Conservation (phyloP, 2,888 invertebrate species). For the Philaethria dido region DNA sequence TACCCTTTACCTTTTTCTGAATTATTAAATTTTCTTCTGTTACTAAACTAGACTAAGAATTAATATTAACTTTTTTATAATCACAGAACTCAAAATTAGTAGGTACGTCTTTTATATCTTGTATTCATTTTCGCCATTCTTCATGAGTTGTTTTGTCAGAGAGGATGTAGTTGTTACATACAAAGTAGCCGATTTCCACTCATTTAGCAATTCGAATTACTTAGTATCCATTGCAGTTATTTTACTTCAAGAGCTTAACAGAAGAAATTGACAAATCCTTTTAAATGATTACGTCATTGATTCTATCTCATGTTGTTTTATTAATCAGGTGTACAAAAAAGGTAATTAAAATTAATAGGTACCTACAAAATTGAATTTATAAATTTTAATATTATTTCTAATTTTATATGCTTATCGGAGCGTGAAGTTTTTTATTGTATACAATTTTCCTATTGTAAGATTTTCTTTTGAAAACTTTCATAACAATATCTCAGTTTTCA, state of each 20-base stretch:
- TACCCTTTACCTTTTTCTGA: no score
- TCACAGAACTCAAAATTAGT: no score
- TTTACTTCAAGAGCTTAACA: neutral
- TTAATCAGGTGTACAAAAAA: neutral
- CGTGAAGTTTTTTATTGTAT: neutral
- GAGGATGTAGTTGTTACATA: neutral
- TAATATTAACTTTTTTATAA: no score
- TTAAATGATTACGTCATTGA: neutral
- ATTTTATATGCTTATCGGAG: neutral
- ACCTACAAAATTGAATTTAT: neutral
- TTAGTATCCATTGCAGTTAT: neutral
- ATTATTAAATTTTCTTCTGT: no score
- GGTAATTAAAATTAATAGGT: neutral
- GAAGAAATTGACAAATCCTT: neutral
- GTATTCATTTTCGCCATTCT: no score
- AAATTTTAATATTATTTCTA: neutral
- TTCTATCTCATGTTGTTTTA: neutral
- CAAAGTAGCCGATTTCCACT: neutral
- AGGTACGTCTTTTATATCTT: no score
- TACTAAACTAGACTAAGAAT: no score
- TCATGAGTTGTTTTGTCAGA: neutral
- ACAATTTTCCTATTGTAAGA: slow-evolving; percentile 1
- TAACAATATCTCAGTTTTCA: slow-evolving; percentile 30
- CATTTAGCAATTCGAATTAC: neutral
- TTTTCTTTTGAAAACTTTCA: slow-evolving; percentile 21